Percentiles rank a stretch among this genome's conserved stretches.
Conservation (phyloP, 2,888 invertebrate species). For the Serripes groenlandicus region DNA sequence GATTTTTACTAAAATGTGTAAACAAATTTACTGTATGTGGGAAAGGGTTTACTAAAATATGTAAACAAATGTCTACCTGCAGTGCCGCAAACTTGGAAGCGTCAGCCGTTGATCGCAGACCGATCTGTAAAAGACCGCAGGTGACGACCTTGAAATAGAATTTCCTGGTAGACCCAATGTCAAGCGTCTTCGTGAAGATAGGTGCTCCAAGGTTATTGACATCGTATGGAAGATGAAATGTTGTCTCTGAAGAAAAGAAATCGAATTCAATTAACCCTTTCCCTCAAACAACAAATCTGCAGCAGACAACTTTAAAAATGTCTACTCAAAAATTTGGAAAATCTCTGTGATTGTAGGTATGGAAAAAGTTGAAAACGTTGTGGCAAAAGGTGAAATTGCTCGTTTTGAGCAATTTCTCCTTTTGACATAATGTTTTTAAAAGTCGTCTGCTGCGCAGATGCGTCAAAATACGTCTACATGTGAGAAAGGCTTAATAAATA, state of each 20-base stretch:
- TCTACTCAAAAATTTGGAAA: no score
- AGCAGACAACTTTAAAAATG: no score
- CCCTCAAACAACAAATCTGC: no score
- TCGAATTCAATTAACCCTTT: no score
- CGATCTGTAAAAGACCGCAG: slow-evolving; percentile 11
- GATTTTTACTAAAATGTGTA: no score
- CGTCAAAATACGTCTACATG: no score
- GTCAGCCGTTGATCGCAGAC: neutral
- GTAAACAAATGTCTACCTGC: neutral
- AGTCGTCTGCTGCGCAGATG: no score
- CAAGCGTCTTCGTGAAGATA: neutral
- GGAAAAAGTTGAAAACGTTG: neutral
- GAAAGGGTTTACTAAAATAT: neutral
- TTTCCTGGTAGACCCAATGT: neutral
- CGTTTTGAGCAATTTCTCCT: neutral
- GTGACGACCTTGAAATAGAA: neutral
- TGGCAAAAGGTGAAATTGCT: neutral
- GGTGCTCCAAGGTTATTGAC: neutral
- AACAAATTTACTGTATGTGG: neutral
- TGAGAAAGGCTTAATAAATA: no score
- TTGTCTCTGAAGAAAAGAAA: neutral
- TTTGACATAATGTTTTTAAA: neutral
- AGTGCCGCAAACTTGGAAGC: neutral
- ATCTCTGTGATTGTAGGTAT: no score
- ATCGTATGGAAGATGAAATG: slow-evolving; percentile 13